Conservation (phyloP, 2,797 vertebrate genomes). For the Merluccius polli region DNA sequence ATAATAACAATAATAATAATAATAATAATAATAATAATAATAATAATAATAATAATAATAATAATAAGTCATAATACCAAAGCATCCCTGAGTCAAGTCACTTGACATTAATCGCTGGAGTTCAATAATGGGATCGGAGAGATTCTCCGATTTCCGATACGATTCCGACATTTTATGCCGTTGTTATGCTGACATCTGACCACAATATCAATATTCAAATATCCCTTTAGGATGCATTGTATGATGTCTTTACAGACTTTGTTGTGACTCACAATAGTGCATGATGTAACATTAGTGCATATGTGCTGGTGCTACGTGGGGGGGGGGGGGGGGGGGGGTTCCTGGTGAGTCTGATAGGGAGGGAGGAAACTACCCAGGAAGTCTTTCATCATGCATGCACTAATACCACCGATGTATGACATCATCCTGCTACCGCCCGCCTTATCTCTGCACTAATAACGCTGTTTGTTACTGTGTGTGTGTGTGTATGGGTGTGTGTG, state of each 20-base stretch:
- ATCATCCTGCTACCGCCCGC: constrained; percentile 25
- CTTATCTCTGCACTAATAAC: constrained; percentile 15
- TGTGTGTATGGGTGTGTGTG: constrained; percentile 6
- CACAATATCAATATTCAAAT: not conserved
- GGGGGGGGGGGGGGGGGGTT: not conserved
- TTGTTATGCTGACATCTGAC: not conserved
- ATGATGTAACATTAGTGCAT: not conserved
- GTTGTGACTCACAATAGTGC: not conserved
- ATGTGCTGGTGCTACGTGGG: not conserved
- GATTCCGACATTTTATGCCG: not conserved
- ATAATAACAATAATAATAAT: too few species aligned
- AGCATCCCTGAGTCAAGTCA: not conserved
- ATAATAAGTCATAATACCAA: too few species aligned
- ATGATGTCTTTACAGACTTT: not conserved
- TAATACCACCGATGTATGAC: constrained; percentile 39
- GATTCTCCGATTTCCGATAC: not conserved
- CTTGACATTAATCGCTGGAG: not conserved
- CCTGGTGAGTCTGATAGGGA: not conserved
- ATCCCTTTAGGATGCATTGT: not conserved
- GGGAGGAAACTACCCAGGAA: not conserved
- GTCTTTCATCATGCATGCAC: constrained; percentile 4
- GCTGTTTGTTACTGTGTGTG: not conserved
- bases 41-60: too few species aligned
- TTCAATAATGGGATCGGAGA: not conserved
- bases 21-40: too few species aligned